Evolutionary conservation across 2,888 invertebrate species (phyloP).

Genomic region (Tipula lateralis): DNA sequence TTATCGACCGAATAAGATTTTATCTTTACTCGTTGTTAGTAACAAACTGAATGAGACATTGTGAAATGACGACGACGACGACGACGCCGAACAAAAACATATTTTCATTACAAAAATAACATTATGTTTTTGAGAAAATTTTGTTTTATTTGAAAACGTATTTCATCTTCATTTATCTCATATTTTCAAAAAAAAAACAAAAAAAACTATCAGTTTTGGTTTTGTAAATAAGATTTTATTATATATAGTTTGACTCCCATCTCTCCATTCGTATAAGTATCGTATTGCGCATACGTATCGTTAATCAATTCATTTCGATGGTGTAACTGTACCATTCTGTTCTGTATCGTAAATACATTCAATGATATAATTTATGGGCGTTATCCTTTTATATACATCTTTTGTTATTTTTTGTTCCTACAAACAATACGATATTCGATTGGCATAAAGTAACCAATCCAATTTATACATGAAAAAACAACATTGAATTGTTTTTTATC

Average conservation of each 20-base stretch:
- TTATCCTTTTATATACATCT: neutral
- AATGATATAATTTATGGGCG: neutral
- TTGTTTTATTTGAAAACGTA: slow-evolving; percentile 4
- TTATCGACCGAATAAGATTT: neutral
- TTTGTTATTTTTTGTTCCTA: neutral
- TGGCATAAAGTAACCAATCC: neutral
- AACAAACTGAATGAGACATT: neutral
- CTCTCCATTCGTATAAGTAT: neutral
- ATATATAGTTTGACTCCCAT: neutral
- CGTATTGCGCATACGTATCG: neutral
- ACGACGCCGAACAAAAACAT: neutral
- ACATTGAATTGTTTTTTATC: too few species aligned
- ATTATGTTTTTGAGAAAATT: neutral
- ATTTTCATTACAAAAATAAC: neutral
- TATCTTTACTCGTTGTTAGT: neutral
- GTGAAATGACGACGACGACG: too few species aligned
- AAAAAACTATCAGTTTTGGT: neutral
- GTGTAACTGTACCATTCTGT: neutral
- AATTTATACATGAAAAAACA: neutral
- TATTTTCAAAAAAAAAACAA: neutral
- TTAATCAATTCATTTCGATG: neutral
- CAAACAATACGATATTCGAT: neutral
- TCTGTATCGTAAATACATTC: neutral
- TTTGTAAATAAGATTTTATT: neutral
- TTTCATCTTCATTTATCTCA: neutral